Percentiles rank a stretch among this genome's conserved stretches.
phyloP scores from a whole-genome alignment of 1,140 invertebrate genomes.

The Drosophila albomicans region DNA sequence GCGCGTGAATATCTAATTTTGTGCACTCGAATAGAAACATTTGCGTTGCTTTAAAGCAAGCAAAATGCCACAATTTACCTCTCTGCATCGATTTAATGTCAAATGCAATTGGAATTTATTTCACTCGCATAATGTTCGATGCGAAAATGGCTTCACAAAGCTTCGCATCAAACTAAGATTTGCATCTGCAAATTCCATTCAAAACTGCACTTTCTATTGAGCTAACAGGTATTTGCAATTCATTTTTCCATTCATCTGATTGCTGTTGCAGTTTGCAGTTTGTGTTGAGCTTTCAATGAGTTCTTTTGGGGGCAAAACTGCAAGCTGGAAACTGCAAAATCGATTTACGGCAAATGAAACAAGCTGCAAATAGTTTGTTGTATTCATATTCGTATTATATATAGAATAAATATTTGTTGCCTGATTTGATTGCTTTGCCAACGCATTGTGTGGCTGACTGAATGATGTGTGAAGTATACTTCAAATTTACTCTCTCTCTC shows the following conservation, averaged over 20 bases:
- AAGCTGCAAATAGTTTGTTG: neutral
- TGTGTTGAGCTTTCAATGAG: slow-evolving; percentile 4
- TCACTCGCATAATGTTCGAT: neutral
- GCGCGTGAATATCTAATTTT: neutral
- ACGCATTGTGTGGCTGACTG: slow-evolving; percentile 7
- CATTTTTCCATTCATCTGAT: slow-evolving; percentile 4
- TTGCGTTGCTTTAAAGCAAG: neutral
- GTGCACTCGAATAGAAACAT: neutral
- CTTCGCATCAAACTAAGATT: neutral
- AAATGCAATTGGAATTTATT: neutral
- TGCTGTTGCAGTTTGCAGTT: slow-evolving; percentile 3
- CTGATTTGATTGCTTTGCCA: slow-evolving; percentile 3
- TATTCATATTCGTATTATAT: slow-evolving; percentile 2
- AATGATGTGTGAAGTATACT: neutral
- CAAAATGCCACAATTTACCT: too few species aligned
- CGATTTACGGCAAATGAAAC: neutral
- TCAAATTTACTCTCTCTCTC: too few species aligned
- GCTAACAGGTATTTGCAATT: slow-evolving; percentile 3
- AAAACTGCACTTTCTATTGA: neutral
- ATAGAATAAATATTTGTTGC: slow-evolving; percentile 5
- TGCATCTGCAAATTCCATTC: neutral
- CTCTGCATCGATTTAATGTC: neutral
- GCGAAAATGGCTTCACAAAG: neutral
- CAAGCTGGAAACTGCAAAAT: neutral
- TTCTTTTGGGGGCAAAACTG: neutral